phyloP scores from a whole-genome alignment of 2,113 vertebrate genomes.

The Nematolebias whitei region DNA sequence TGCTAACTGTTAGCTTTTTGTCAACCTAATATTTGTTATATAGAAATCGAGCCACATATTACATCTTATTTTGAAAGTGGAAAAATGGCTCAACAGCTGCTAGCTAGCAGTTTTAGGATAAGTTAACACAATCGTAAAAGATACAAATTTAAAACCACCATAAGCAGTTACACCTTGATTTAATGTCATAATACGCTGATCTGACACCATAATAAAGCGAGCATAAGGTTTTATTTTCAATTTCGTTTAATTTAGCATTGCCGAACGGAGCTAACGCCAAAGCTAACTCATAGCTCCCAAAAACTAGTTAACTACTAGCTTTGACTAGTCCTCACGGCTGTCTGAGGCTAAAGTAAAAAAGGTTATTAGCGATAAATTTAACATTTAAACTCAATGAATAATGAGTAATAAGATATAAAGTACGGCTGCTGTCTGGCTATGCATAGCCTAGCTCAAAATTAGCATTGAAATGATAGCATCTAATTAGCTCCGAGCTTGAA shows the following conservation, averaged over 20 bases:
- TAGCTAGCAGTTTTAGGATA: not conserved
- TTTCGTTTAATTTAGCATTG: not conserved
- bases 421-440: not conserved
- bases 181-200: not conserved
- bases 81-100: not conserved
- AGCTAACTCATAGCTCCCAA: conserved; percentile 52
- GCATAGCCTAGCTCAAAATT: conserved; percentile 3
- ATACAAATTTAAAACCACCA: not conserved
- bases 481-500: conserved; percentile 12
- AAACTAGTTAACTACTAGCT: conserved; percentile 28
- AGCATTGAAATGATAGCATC: conserved; percentile 39
- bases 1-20: too few species aligned
- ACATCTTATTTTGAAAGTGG: not conserved
- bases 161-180: not conserved
- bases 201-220: not conserved
- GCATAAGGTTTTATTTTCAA: too few species aligned
- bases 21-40: not conserved
- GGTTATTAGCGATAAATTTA: not conserved
- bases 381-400: not conserved
- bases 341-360: not conserved
- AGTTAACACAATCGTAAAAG: rapidly evolving
- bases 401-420: not conserved
- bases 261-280: conserved; percentile 19
- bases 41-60: not conserved
- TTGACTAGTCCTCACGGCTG: not conserved